Base-by-base conservation (phyloP, 1,140 invertebrate species). In the Zeugodacus cucurbitae region DNA sequence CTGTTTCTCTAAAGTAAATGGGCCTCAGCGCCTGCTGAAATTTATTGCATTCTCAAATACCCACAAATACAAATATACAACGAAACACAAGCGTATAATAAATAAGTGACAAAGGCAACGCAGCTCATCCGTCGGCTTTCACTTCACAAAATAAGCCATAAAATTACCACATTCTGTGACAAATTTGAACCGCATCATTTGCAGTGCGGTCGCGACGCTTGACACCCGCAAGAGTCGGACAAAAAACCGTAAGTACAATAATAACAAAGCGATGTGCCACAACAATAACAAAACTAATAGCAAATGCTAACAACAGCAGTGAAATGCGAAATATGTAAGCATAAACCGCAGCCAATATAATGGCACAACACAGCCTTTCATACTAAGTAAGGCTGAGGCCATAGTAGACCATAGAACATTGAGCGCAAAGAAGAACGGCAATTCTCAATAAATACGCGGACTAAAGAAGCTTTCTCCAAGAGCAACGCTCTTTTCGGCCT, bases 121-220 rank as follows among this genome's bases (percentile, higher is more conserved):
- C 34, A 11, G 67, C 17, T 74, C 48, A 74, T 14, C 17, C 7
- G 32, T 10, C 11, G 7, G 1, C 48, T 54, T 54, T 54, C 48
- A 11, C 48, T 22, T 22, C 32, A 37, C 67, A 41, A 74, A 74
- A 74, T 74, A 74, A 86, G 48, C 54, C 26, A 86, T 58, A 86
- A 86, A 86, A 86, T 86, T 58, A 86, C 85, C 85, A 86, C 85
- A 86, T 59, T 86, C 57, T 58, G 85, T 86, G 85, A 86, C 85
- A 37, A 86, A 86, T 86, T 58, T 59, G 58, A 86, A 59, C 57
- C 85, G 54, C 85, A 59, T 86, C 26, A 86, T 86, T 86, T 86
- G 74, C 37, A 48, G 26, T 82, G 74, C 10, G 74, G 74, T 82
- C 74, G 37, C 41, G 7, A 26, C 41, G 37, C 32, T 74, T 37